phyloP scores from a whole-genome alignment of 2,888 invertebrate genomes.

The Caenorhabditis wallacei region DNA sequence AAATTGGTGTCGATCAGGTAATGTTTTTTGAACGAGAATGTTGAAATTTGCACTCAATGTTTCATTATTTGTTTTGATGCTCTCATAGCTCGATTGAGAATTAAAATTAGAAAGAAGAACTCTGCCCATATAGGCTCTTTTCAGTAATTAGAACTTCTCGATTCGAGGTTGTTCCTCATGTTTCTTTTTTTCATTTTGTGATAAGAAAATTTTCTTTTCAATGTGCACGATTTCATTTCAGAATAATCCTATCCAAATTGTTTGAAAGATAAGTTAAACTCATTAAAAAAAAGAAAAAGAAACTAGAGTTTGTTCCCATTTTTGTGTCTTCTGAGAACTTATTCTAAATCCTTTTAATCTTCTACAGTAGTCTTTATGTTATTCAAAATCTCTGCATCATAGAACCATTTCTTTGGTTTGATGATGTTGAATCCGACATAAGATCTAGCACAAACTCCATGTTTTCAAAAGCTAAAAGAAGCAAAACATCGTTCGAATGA shows the following conservation, averaged over 20 bases:
- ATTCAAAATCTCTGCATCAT: background rate
- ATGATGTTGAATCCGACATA: background rate
- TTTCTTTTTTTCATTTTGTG: no score
- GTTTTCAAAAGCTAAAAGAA: background rate
- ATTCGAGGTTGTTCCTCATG: no score
- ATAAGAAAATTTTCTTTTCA: no score
- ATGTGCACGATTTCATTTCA: no score
- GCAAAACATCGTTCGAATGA: background rate
- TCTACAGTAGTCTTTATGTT: background rate
- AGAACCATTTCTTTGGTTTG: no score
- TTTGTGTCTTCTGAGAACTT: background rate
- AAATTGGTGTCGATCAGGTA: conserved; percentile 4
- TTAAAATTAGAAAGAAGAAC: no score
- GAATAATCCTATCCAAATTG: no score
- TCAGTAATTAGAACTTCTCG: no score
- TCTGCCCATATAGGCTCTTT: no score
- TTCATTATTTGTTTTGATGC: background rate
- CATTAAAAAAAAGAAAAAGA: no score
- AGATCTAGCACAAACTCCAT: conserved; percentile 30
- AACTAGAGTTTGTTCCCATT: conserved; percentile 8
- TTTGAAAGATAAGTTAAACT: no score
- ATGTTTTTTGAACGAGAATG: background rate
- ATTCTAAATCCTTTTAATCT: background rate
- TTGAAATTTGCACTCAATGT: background rate
- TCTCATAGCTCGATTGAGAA: no score